A percentile compares a stretch with the other conserved stretches of the same genome.
Evolutionary conservation across 2,797 vertebrate genomes (phyloP).

Genomic region (Dromococcyx pavoninus): DNA sequence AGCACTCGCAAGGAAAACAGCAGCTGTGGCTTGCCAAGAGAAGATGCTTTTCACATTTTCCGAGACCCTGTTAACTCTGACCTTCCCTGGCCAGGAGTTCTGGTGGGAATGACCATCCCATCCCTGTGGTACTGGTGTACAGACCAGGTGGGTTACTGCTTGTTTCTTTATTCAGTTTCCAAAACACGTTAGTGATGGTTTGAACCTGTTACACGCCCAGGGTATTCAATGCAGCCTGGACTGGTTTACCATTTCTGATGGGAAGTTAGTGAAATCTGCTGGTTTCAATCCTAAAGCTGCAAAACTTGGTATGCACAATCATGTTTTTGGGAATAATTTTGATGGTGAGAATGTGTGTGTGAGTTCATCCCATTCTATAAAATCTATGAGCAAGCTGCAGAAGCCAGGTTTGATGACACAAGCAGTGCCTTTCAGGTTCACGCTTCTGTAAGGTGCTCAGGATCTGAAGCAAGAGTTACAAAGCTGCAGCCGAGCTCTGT

Average conservation of each 20-base stretch:
- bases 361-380: background rate
- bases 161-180: no score
- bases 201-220: background rate
- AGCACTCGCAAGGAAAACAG: constrained; percentile 82
- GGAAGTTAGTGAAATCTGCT: background rate
- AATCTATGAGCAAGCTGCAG: background rate
- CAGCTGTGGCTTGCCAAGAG: constrained; percentile 89
- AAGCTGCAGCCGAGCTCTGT: background rate
- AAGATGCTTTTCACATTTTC: constrained; percentile 93
- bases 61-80: constrained; percentile 90
- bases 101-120: constrained; percentile 92
- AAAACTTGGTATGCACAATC: background rate
- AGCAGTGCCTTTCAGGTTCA: background rate
- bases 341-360: background rate
- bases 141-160: constrained; percentile 85
- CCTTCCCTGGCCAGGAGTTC: constrained; percentile 92
- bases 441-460: background rate
- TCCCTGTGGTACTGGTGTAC: constrained; percentile 99
- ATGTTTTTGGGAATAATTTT: background rate
- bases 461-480: background rate
- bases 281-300: background rate
- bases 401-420: background rate
- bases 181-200: background rate
- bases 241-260: background rate
- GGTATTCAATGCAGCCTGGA: background rate